Evolutionary conservation across 2,888 invertebrate genomes (phyloP), one percentile per base, ranked within the genome.

Genomic region (Osmoderma eremita): DNA sequence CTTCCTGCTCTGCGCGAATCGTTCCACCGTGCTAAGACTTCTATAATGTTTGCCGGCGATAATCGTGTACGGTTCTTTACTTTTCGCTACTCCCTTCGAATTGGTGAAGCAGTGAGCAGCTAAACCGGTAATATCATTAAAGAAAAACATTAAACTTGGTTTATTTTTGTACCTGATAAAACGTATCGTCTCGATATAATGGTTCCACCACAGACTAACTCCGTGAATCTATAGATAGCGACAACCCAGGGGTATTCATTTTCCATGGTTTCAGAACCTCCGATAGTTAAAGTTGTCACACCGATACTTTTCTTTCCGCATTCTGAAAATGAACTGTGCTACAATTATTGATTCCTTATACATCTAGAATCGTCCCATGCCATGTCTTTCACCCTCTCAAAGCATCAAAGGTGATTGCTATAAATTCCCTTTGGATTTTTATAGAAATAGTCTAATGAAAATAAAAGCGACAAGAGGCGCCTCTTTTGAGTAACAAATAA

Each of bases 81-180:
- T 22, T 20, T 6, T 13, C 1, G 17, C n/a, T n/a, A 22, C 22
- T 1, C 49, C 49, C n/a, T 22, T 30, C 6, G 64, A 36, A 15
- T 72, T 38, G 1, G 76, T 70, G 3, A 79, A 75, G 68, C 79
- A 80, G 71, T 80, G 80, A 0, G 67, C 67, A 30, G 67, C 67
- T 67, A 3, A 1, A 13, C 8, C 8, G 15, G 30, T 3, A 22
- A 22, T 13, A 24, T n/a, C 10, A 4, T 20, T 12, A 1, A 42
- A 39, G 2, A 42, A 22, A 41, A 5, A 12, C 12, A 62, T 12
- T 45, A 42, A 8, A n/a, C 50, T n/a, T n/a, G n/a, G 13, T 42
- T 42, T 42, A 15, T 13, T 42, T 6, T 42, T 1, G 18, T 75
- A 39, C 39, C 39, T 42, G 42, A 39, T 15, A 41, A 39, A 5